A percentile compares a stretch with the other conserved stretches of the same genome.
These are phyloP conservation scores for Chirona hameri DNA, from an alignment of 2,888 invertebrate species.

Conservation along the genomic window DNA sequence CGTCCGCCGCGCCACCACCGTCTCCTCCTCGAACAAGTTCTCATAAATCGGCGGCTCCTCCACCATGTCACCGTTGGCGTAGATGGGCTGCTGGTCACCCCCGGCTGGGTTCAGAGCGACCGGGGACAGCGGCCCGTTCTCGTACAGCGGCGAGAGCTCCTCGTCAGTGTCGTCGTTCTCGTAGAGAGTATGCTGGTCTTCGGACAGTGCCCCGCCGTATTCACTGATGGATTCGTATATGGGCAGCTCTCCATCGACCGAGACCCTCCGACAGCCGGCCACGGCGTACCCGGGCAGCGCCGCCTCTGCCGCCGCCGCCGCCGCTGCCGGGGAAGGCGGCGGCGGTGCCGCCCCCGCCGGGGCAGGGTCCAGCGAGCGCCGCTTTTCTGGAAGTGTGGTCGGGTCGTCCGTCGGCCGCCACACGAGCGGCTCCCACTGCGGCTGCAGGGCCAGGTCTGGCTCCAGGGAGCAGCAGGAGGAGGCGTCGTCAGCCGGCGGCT, in stretches of 20 bases:
- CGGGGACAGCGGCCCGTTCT: neutral
- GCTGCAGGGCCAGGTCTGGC: constrained; percentile 12
- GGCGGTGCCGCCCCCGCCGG: neutral
- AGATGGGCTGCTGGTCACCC: neutral
- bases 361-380: neutral
- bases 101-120: neutral
- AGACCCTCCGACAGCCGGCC: neutral
- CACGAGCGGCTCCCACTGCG: constrained; percentile 24
- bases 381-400: neutral
- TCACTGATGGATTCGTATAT: constrained; percentile 5
- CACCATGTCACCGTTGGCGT: neutral
- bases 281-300: constrained; percentile 1
- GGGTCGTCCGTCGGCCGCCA: neutral
- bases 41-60: constrained; percentile 22
- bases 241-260: neutral
- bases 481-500: neutral
- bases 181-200: neutral
- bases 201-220: neutral
- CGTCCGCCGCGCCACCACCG: neutral
- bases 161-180: constrained; percentile 7
- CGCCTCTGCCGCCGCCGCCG: no score
- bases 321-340: neutral
- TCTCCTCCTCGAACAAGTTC: neutral
- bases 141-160: neutral
- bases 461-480: neutral